Evolutionary conservation across 2,113 vertebrate genomes (phyloP).

Genomic region (Dissostichus mawsoni): DNA sequence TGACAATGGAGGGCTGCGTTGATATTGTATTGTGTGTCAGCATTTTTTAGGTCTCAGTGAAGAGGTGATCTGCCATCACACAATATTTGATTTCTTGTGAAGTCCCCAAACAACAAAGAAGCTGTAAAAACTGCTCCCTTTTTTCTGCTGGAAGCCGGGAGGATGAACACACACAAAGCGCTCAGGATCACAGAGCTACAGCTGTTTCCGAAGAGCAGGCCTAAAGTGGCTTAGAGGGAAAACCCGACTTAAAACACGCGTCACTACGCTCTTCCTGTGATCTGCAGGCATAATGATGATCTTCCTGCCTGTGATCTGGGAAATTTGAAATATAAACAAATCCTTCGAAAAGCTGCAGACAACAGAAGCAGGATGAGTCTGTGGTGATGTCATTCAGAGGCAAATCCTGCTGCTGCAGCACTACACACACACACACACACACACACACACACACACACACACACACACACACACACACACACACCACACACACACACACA

Average conservation of each 20-base stretch:
- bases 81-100: slow-evolving; percentile 48
- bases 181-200: slow-evolving; percentile 34
- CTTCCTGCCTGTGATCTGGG: slow-evolving; percentile 48
- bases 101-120: slow-evolving; percentile 44
- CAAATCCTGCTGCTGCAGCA: slow-evolving; percentile 48
- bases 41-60: slow-evolving; percentile 16
- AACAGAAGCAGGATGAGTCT: not conserved
- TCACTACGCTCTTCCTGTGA: slow-evolving; percentile 41
- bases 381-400: slow-evolving; percentile 30
- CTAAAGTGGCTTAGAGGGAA: slow-evolving; percentile 47
- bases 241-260: slow-evolving; percentile 48
- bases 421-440: not conserved
- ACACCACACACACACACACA: no score
- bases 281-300: slow-evolving; percentile 25
- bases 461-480: no score
- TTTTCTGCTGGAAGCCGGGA: slow-evolving; percentile 15
- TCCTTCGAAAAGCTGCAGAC: slow-evolving; percentile 16
- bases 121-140: not conserved
- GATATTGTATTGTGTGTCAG: slow-evolving; percentile 52
- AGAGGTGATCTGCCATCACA: slow-evolving; percentile 36
- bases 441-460: slow-evolving; percentile 4
- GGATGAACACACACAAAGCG: slow-evolving; percentile 25
- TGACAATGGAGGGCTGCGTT: slow-evolving; percentile 63
- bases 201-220: slow-evolving; percentile 40
- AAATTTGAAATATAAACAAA: slow-evolving; percentile 7